phyloP scores from a whole-genome alignment of 2,888 invertebrate genomes.

The Rhodophaea formosa region DNA sequence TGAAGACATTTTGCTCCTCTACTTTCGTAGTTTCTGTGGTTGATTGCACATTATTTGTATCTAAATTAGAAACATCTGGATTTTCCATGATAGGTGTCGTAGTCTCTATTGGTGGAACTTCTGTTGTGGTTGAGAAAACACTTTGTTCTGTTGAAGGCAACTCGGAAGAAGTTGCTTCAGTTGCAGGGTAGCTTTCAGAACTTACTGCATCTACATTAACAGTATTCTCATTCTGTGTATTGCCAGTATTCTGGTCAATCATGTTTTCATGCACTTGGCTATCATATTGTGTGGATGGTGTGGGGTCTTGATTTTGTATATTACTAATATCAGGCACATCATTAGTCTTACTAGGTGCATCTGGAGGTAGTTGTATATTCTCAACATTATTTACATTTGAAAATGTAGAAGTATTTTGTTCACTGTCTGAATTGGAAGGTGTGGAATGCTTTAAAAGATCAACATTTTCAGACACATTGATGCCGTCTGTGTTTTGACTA shows the following conservation, averaged over 20 bases:
- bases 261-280: constrained; percentile 13
- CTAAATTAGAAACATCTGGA: background rate
- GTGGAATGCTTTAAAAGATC: constrained; percentile 37
- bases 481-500: constrained; percentile 31
- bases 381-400: constrained; percentile 32
- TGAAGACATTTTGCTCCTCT: background rate
- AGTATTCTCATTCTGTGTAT: constrained; percentile 21
- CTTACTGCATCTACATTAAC: background rate
- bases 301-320: constrained; percentile 23
- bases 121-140: background rate
- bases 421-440: constrained; percentile 33
- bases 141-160: background rate
- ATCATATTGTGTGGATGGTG: constrained; percentile 6
- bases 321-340: constrained; percentile 33
- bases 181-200: background rate
- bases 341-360: constrained; percentile 31
- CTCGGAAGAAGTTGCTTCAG: background rate
- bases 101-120: background rate
- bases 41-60: background rate
- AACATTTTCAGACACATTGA: constrained; percentile 43
- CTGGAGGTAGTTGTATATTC: constrained; percentile 31
- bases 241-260: background rate
- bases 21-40: background rate
- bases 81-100: background rate
- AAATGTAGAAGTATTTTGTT: constrained; percentile 43